These are phyloP conservation scores for Lutjanus argentimaculatus DNA, from an alignment of 2,797 vertebrate species.

Conservation along the genomic window DNA sequence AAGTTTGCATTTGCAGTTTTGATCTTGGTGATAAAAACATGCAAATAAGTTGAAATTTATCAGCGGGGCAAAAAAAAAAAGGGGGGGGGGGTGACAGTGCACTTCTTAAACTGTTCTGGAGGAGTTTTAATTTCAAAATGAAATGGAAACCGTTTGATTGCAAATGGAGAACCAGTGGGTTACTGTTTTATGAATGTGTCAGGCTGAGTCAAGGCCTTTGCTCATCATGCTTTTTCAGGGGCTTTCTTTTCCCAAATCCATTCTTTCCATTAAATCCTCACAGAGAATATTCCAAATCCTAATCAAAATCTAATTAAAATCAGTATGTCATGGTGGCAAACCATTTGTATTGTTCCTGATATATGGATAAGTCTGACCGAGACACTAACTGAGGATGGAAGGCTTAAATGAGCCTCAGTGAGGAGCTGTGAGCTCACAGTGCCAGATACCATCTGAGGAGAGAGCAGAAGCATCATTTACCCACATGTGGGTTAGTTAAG, in stretches of 20 bases:
- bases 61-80: neutral
- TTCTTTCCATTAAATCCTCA: neutral
- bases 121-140: neutral
- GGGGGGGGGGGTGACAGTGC: neutral
- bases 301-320: neutral
- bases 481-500: slow-evolving; percentile 43
- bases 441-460: slow-evolving; percentile 52
- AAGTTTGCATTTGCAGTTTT: neutral
- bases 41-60: neutral
- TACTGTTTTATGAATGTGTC: too few species aligned
- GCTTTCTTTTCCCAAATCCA: too few species aligned
- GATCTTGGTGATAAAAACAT: slow-evolving; percentile 22
- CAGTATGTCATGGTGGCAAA: neutral
- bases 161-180: neutral
- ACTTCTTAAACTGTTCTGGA: neutral
- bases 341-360: neutral
- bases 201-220: neutral
- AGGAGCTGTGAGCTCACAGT: slow-evolving; percentile 23
- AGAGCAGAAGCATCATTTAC: slow-evolving; percentile 47
- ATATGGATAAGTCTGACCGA: neutral
- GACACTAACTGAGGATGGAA: neutral
- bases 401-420: neutral
- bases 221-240: neutral
- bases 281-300: too few species aligned
- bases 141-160: neutral